These are phyloP conservation scores for Drosophila mauritiana DNA, from an alignment of 1,140 invertebrate species.

Conservation along the genomic window DNA sequence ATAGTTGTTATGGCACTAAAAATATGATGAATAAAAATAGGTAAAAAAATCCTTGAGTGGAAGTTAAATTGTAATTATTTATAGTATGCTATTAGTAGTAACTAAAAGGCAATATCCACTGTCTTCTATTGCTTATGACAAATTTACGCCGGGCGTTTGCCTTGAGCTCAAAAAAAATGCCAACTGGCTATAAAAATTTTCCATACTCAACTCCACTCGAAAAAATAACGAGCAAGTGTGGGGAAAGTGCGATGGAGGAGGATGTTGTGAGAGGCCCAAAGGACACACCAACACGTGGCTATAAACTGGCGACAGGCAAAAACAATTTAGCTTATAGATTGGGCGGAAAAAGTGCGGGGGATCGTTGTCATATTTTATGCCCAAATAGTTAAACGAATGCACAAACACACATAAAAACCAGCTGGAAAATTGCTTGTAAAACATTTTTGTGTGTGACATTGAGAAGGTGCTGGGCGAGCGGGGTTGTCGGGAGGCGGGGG, in stretches of 20 bases:
- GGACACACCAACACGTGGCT: constrained; percentile 77
- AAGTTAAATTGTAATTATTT: too few species aligned
- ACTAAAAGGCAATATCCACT: constrained; percentile 22
- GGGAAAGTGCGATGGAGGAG: background rate
- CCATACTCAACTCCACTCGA: constrained; percentile 19
- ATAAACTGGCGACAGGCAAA: constrained; percentile 70
- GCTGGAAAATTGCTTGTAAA: constrained; percentile 83
- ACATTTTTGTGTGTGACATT: constrained; percentile 75
- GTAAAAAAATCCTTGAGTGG: too few species aligned
- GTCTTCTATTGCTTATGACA: constrained; percentile 46
- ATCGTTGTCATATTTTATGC: constrained; percentile 70
- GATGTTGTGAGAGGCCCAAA: constrained; percentile 50
- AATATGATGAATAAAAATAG: too few species aligned
- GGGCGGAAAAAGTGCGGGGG: constrained; percentile 15
- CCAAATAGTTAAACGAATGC: constrained; percentile 77
- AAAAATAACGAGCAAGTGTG: constrained; percentile 3
- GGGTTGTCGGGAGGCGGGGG: constrained; percentile 8
- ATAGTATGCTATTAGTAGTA: too few species aligned
- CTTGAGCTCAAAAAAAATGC: constrained; percentile 38
- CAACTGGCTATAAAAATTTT: constrained; percentile 52
- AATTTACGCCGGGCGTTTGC: constrained; percentile 32
- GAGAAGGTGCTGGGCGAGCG: constrained; percentile 1
- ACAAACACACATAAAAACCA: constrained; percentile 79
- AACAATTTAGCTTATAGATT: constrained; percentile 61
- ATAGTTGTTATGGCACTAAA: too few species aligned